Percentiles rank a stretch among this genome's conserved stretches.
phyloP scores from a whole-genome alignment of 2,888 invertebrate genomes.

The Plagiodera versicolora region DNA sequence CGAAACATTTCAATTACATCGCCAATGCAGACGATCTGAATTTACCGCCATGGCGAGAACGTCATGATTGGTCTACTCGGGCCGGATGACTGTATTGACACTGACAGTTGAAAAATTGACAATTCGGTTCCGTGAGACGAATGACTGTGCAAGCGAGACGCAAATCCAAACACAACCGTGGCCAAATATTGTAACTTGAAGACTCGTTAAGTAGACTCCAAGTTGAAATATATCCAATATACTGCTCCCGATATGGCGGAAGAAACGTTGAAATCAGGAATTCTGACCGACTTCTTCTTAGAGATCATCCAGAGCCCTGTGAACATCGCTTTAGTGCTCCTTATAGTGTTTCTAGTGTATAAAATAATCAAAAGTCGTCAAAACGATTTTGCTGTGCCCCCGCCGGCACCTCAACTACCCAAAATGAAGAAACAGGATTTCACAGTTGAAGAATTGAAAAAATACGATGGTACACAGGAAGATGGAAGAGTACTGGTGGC shows the following conservation, averaged over 20 bases:
- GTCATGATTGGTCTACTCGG: too few species aligned
- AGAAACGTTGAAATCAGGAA: slow-evolving; percentile 44
- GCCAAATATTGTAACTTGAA: too few species aligned
- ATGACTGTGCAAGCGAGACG: too few species aligned
- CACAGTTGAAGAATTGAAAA: slow-evolving; percentile 81
- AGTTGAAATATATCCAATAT: background rate
- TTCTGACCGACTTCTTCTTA: slow-evolving; percentile 55
- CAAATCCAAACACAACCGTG: too few species aligned
- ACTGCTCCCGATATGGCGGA: slow-evolving; percentile 46
- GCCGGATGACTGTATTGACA: too few species aligned
- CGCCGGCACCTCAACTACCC: slow-evolving; percentile 67
- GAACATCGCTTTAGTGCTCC: slow-evolving; percentile 67
- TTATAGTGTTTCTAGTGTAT: slow-evolving; percentile 73
- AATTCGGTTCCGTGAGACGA: too few species aligned
- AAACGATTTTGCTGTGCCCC: slow-evolving; percentile 45
- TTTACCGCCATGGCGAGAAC: too few species aligned
- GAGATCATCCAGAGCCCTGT: slow-evolving; percentile 73
- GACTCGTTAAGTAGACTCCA: too few species aligned
- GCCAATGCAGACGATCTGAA: too few species aligned
- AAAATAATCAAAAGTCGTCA: slow-evolving; percentile 69
- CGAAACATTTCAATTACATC: too few species aligned
- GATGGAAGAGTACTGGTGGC: slow-evolving; percentile 90
- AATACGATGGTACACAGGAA: slow-evolving; percentile 82
- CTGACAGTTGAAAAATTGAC: too few species aligned
- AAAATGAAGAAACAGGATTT: slow-evolving; percentile 88